Conservation (phyloP, 2,888 invertebrate genomes). For the Polydesmus complanatus region DNA sequence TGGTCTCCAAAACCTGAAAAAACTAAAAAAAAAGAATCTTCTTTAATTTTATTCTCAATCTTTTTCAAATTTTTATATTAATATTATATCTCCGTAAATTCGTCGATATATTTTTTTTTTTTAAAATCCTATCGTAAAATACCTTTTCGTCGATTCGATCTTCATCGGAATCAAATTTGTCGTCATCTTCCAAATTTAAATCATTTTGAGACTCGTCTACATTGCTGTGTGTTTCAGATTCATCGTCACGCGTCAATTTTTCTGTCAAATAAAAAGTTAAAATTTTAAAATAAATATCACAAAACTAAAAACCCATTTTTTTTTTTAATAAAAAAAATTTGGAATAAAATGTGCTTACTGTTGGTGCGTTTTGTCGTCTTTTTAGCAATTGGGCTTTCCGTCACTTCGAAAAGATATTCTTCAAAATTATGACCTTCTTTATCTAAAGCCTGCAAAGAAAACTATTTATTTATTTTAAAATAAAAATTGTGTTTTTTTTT, state of each 20-base stretch:
- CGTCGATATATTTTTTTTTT: not conserved
- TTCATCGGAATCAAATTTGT: constrained; percentile 22
- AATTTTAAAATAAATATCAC: not conserved
- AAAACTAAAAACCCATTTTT: not conserved
- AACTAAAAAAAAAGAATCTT: constrained; percentile 5
- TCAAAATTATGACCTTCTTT: constrained; percentile 51
- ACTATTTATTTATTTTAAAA: no score
- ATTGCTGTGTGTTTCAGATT: constrained; percentile 19
- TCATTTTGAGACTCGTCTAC: constrained; percentile 31
- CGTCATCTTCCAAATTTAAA: constrained; percentile 33
- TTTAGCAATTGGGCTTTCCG: constrained; percentile 28
- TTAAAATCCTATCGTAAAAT: not conserved
- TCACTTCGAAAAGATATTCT: constrained; percentile 47
- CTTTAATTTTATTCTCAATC: no score
- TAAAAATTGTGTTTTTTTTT: no score
- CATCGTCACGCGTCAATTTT: constrained; percentile 18
- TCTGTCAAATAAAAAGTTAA: constrained; percentile 10
- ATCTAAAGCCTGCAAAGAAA: constrained; percentile 32
- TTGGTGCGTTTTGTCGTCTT: constrained; percentile 36
- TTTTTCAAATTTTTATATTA: no score
- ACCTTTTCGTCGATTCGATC: constrained; percentile 18
- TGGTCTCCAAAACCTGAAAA: constrained; percentile 17
- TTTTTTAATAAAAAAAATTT: not conserved
- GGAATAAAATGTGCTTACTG: constrained; percentile 5
- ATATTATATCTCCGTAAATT: no score